A percentile compares a stretch with the other conserved stretches of the same genome.
These are phyloP conservation scores for Australoheros facetus DNA, from an alignment of 2,797 vertebrate species.

Conservation along the genomic window DNA sequence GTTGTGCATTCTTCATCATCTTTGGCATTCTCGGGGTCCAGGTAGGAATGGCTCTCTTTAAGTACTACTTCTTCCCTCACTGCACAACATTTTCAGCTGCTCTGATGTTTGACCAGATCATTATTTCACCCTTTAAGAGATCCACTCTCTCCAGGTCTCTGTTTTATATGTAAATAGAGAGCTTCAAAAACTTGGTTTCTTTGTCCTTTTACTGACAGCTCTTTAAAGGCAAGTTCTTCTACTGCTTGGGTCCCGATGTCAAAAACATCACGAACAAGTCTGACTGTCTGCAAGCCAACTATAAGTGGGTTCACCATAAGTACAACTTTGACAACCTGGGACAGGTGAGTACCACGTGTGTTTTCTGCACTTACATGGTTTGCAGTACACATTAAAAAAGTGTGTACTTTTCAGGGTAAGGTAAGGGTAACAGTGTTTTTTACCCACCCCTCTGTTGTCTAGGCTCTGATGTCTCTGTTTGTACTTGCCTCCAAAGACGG, in stretches of 20 bases:
- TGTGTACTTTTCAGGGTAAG: background rate
- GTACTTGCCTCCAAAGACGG: slow-evolving; percentile 98
- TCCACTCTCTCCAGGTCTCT: background rate
- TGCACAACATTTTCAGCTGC: slow-evolving; percentile 1
- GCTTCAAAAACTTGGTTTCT: slow-evolving; percentile 24
- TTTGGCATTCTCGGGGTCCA: slow-evolving; percentile 98
- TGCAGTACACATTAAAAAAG: background rate
- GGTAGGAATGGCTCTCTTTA: slow-evolving; percentile 75
- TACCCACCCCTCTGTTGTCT: slow-evolving; percentile 1
- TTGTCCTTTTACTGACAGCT: slow-evolving; percentile 79
- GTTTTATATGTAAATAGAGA: slow-evolving; percentile 12
- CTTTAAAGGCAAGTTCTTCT: slow-evolving; percentile 98
- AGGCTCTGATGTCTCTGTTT: slow-evolving; percentile 99
- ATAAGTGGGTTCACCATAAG: slow-evolving; percentile 98
- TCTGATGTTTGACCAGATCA: slow-evolving; percentile 34
- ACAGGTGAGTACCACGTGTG: slow-evolving; percentile 81
- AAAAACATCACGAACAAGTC: slow-evolving; percentile 97
- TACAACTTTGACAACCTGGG: slow-evolving; percentile 99
- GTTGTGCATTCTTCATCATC: slow-evolving; percentile 98
- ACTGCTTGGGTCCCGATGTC: slow-evolving; percentile 92
- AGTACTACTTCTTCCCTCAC: slow-evolving; percentile 21
- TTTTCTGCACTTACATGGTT: background rate
- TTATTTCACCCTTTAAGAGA: slow-evolving; percentile 32
- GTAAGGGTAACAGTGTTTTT: background rate
- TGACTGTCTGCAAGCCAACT: slow-evolving; percentile 92